Evolutionary conservation across 2,113 vertebrate species (phyloP).

Genomic region (Marmota flaviventris): DNA sequence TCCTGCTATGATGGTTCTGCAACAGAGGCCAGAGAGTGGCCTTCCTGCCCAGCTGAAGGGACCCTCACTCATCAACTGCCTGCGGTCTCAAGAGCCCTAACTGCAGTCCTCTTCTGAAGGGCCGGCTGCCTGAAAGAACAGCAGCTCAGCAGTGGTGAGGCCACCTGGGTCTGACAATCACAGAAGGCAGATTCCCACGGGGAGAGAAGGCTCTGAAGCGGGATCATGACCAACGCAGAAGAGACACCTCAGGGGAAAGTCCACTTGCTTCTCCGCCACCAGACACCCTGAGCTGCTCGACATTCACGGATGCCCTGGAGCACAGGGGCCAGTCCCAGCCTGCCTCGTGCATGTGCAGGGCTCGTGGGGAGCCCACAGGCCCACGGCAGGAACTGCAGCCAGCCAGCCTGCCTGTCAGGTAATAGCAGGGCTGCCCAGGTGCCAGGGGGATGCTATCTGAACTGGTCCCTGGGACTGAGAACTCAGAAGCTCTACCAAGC

Average conservation of each 20-base stretch:
- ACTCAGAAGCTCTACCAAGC: no score
- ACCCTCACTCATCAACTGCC: not conserved
- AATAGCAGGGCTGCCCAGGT: not conserved
- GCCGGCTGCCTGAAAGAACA: not conserved
- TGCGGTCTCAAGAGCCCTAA: not conserved
- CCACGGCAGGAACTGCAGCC: not conserved
- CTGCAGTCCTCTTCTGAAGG: not conserved
- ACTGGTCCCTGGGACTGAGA: not conserved
- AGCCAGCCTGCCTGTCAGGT: not conserved
- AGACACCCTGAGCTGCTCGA: not conserved
- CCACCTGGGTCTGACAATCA: not conserved
- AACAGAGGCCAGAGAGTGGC: rapidly evolving
- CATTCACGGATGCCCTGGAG: not conserved
- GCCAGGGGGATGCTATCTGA: rapidly evolving
- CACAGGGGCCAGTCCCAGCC: not conserved
- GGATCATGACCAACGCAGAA: not conserved
- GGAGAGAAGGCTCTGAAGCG: not conserved
- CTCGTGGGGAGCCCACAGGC: not conserved
- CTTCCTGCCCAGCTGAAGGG: not conserved
- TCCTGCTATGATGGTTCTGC: no score
- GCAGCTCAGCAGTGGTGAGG: not conserved
- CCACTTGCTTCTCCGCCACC: not conserved
- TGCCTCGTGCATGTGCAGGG: not conserved
- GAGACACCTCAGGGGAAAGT: not conserved
- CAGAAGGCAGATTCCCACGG: no score